Base-by-base conservation (phyloP, 37 sponge, comb jelly and placozoan species). In the Haliclona indistincta region DNA sequence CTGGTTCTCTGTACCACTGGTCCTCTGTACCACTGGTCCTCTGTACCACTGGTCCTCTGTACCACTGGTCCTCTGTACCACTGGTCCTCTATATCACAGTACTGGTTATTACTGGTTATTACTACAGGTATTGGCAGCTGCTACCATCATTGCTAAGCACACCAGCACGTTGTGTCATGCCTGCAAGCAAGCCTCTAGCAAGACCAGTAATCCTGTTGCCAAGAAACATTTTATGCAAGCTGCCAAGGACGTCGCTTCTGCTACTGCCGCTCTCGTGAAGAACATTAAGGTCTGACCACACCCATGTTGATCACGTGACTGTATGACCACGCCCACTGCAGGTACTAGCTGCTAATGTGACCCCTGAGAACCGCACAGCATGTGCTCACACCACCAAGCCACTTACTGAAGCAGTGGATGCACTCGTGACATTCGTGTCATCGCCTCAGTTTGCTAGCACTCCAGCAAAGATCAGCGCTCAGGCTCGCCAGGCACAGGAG, bases 141-240 rank as follows among this genome's bases (percentile, higher is more conserved):
- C 99, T 63, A 98, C 99, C 3, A 83, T 88, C 51, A 98, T 98
- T 33, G 99, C 99, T 43, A 95, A 98, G 54, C 91, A 98, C 89
- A 95, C 99, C 44, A 86, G 96, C 68, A 82, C 86, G 30, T 80
- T 98, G 64, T 98, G 99, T 78, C 92, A 89, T 82, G 96, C 94
- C 11, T 95, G 96, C 81, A 98, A 98, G 80, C 45, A 69, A 17
- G 99, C 96, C 25, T 95, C 93, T 7, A 80, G 83, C 64, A 88
- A 89, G 61, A 95, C 96, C 28, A 81, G 39, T 76, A 98, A 95
- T 68, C 96, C 96, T 40, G 99, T 97, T n/a, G 99, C 99, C 28
- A 94, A 94, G 76, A 92, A 80, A 56, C 92, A 97, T 72, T 97
- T 97, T 83, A 91, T 98, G n/a, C 93, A 93, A 43, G 87, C 88